Evolutionary conservation across 2,113 vertebrate species (phyloP).

Genomic region (Notarius quadriscutis): DNA sequence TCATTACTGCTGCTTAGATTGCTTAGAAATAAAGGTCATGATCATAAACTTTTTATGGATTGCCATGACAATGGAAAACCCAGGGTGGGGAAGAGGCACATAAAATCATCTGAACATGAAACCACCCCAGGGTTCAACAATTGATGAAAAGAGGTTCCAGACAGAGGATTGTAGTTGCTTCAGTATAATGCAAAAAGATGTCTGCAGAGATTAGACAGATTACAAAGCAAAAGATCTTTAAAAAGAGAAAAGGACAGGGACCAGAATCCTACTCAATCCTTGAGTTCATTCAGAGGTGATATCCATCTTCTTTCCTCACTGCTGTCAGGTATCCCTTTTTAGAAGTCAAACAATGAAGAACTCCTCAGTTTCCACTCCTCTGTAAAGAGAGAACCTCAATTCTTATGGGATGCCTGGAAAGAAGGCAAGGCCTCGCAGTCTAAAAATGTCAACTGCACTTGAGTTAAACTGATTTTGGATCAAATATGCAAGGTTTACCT

Average conservation of each 20-base stretch:
- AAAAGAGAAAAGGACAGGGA: neutral
- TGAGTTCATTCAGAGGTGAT: constrained; percentile 47
- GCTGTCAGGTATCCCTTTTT: constrained; percentile 26
- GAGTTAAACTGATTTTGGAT: constrained; percentile 44
- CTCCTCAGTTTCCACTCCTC: constrained; percentile 39
- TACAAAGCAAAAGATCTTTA: constrained; percentile 14
- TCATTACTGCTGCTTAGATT: neutral
- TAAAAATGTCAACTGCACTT: constrained; percentile 38
- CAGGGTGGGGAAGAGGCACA: neutral
- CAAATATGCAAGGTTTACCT: constrained; percentile 15
- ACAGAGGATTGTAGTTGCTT: neutral
- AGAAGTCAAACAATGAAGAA: constrained; percentile 17
- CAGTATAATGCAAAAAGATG: neutral
- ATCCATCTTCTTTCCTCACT: constrained; percentile 28
- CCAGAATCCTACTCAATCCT: neutral
- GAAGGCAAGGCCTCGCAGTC: neutral
- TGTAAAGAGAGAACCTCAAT: constrained; percentile 20
- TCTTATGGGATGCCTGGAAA: constrained; percentile 1
- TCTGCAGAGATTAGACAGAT: constrained; percentile 14
- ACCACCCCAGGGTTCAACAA: neutral
- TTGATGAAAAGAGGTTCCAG: neutral
- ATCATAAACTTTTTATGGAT: constrained; percentile 34
- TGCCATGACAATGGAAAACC: neutral
- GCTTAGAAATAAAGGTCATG: constrained; percentile 4
- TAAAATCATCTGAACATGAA: constrained; percentile 25